A percentile compares a stretch with the other conserved stretches of the same genome.
phyloP scores from a whole-genome alignment of 2,113 vertebrate genomes.

The Saccopteryx bilineata region DNA sequence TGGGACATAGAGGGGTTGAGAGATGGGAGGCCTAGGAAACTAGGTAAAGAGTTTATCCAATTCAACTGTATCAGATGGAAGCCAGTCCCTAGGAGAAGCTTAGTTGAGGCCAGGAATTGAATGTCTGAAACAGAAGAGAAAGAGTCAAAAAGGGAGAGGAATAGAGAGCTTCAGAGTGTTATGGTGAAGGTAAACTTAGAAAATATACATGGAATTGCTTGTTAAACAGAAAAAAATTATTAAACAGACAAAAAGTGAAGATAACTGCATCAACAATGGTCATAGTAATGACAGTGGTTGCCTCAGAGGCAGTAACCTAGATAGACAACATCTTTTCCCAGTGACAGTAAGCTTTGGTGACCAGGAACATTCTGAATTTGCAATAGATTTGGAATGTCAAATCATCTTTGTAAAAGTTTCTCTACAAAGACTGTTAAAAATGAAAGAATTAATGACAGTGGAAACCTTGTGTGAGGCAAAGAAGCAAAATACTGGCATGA shows the following conservation, averaged over 20 bases:
- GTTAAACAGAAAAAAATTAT: background rate
- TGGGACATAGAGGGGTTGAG: background rate
- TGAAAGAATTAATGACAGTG: background rate
- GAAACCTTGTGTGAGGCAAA: background rate
- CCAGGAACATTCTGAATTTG: background rate
- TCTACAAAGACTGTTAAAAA: background rate
- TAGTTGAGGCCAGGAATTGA: background rate
- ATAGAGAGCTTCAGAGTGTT: background rate
- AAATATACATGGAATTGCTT: background rate
- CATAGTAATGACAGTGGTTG: background rate
- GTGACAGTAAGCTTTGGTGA: background rate
- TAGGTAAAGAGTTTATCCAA: background rate
- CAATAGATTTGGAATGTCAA: background rate
- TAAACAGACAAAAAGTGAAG: background rate
- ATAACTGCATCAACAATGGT: rapidly evolving
- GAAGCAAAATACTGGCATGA: background rate
- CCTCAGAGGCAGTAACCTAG: background rate
- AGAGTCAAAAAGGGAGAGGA: background rate
- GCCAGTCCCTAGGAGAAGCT: background rate
- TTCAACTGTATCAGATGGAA: background rate
- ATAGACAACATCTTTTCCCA: background rate
- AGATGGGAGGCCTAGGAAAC: background rate
- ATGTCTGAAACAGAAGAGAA: background rate
- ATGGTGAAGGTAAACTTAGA: background rate
- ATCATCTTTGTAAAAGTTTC: background rate